A percentile compares a stretch with the other conserved stretches of the same genome.
These are phyloP conservation scores for Hyperoplus immaculatus DNA, from an alignment of 2,797 vertebrate species.

Conservation along the genomic window DNA sequence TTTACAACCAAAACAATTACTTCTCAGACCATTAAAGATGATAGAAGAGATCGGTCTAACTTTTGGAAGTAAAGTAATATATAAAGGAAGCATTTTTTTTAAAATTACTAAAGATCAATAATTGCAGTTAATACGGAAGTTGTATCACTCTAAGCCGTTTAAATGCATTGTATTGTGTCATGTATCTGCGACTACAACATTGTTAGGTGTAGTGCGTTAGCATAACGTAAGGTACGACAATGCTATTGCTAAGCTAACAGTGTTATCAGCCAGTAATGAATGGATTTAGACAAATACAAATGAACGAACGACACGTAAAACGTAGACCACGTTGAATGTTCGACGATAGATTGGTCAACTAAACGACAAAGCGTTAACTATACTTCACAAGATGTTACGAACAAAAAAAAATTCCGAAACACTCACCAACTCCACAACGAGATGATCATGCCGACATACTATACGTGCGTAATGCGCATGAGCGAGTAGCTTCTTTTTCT, in stretches of 20 bases:
- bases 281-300: background rate
- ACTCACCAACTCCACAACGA: conserved; percentile 68
- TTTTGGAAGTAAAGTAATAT: background rate
- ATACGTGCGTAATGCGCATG: conserved; percentile 53
- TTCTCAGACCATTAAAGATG: background rate
- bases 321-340: accelerated
- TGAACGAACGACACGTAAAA: accelerated
- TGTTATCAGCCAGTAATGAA: background rate
- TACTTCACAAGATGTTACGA: accelerated
- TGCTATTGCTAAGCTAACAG: conserved; percentile 56
- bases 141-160: background rate
- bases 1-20: background rate
- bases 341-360: accelerated
- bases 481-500: background rate
- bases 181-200: background rate
- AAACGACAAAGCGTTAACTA: accelerated
- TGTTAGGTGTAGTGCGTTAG: background rate
- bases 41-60: background rate
- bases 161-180: background rate
- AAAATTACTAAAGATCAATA: background rate
- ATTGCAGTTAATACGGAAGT: accelerated
- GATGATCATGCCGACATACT: conserved; percentile 39
- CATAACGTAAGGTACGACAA: background rate
- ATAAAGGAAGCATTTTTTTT: no score
- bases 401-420: conserved; percentile 1